Percentiles rank a stretch among this genome's conserved stretches.
phyloP scores from a whole-genome alignment of 2,888 invertebrate species.

The Phragmatobia fuliginosa region DNA sequence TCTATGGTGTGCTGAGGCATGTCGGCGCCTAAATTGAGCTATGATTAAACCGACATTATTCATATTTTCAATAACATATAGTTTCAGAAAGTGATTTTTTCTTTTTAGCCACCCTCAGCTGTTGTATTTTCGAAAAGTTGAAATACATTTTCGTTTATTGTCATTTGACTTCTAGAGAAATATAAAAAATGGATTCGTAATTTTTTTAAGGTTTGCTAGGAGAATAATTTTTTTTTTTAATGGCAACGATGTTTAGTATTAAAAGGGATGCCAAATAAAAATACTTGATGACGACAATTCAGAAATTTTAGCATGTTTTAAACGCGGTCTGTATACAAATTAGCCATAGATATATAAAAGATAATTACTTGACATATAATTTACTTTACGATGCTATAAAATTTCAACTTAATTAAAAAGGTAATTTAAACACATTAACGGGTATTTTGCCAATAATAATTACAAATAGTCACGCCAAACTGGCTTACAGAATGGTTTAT shows the following conservation, averaged over 20 bases:
- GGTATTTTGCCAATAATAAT: not conserved
- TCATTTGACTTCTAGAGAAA: not conserved
- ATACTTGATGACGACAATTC: not conserved
- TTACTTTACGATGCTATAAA: not conserved
- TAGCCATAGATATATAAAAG: not conserved
- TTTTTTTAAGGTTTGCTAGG: too few relatives aligned
- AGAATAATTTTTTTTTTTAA: not conserved
- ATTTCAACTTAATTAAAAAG: not conserved
- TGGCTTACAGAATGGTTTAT: not conserved
- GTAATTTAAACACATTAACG: not conserved
- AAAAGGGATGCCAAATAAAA: not conserved
- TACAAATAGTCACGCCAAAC: not conserved
- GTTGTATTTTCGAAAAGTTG: not conserved
- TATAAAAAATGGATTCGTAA: too few relatives aligned
- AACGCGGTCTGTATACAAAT: not conserved
- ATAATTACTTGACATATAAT: not conserved
- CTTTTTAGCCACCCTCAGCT: not conserved
- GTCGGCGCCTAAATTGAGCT: conserved; percentile 7
- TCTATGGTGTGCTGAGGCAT: conserved; percentile 30
- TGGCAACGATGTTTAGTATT: not conserved
- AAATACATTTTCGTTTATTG: not conserved
- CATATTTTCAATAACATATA: not conserved
- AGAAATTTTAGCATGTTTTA: not conserved
- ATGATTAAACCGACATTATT: conserved; percentile 1
- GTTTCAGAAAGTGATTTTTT: not conserved